Percentiles rank a stretch among this genome's conserved stretches.
These are phyloP conservation scores for Leptinotarsa juncta DNA, from an alignment of 2,888 invertebrate genomes.

Conservation along the genomic window DNA sequence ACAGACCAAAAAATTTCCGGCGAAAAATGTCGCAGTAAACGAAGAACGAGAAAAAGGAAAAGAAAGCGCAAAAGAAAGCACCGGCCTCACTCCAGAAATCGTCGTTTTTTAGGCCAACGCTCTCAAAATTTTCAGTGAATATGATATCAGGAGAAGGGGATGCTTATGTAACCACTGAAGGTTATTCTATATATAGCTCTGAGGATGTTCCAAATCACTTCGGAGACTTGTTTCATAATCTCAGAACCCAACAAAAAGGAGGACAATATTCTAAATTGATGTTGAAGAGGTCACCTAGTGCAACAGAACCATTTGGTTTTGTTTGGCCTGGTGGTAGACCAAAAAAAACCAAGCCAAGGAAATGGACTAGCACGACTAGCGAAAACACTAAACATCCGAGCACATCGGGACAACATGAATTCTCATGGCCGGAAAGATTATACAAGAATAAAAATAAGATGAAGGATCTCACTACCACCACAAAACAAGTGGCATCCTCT, in stretches of 20 bases:
- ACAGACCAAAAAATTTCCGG: conserved; percentile 5
- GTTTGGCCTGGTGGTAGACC: conserved; percentile 6
- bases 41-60: conserved; percentile 28
- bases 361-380: not conserved
- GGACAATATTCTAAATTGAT: not conserved
- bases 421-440: not conserved
- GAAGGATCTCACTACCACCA: not conserved
- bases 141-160: not conserved
- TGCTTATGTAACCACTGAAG: not conserved
- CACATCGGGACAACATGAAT: not conserved
- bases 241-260: not conserved
- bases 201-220: not conserved
- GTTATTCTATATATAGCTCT: not conserved
- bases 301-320: not conserved
- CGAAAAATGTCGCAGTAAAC: conserved; percentile 21
- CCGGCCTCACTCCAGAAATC: conserved; percentile 11
- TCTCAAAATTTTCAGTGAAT: conserved; percentile 45
- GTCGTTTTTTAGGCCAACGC: conserved; percentile 44
- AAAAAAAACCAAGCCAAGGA: not conserved
- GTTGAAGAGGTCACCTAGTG: not conserved
- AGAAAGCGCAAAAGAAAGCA: conserved; percentile 29
- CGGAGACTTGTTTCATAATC: not conserved
- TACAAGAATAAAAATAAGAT: not conserved
- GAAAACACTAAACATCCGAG: not conserved
- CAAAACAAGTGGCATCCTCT: conserved; percentile 2